Base-by-base conservation (phyloP, 2,797 vertebrate genomes). In the Sebastes hubbsi region DNA sequence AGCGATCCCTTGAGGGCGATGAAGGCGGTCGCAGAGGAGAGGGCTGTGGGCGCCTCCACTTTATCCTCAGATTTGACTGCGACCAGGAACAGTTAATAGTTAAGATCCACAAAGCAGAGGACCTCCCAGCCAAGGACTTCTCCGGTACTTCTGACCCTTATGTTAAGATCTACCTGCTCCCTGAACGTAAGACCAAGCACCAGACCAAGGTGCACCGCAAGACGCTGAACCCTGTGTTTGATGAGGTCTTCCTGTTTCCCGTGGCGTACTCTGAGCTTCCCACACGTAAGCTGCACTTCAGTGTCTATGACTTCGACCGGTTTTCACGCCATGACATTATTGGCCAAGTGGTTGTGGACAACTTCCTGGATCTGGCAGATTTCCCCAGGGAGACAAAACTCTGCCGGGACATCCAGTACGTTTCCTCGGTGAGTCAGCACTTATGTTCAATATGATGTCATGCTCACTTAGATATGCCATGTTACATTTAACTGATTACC, bases 181-280 rank as follows among this genome's bases (percentile, higher is more conserved):
- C 98, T 0, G 98, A 99, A 78, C 96, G 98, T 76, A 99, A 97
- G 96, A 99, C 97, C 74, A 99, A 99, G 92, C 98, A 99, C 91
- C 99, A 99, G 96, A 99, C 99, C 94, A 99, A 99, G 95, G 99
- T 99, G 84, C 99, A 99, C 84, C 97, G 98, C 88, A 99, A 99
- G 93, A 99, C 98, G 38, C 92, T 99, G 71, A 99, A 99, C 93
- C 98, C 99, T 1, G 96, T 99, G 60, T 99, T 99, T 87, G 97
- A 99, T 88, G 99, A 99, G 92, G 97, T 99, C 95, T 99, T 99
- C 97, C 96, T 99, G 94, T 99, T 99, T 93, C 95, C 96, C 3
- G 98, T 99, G 90, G 97, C 97, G 0, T 99, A 99, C 94, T 97
- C 97, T 79, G 98, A 99, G 91, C 97, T 99, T 89, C 97, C 94